Evolutionary conservation across 2,888 invertebrate species (phyloP).

Genomic region (Andrena dorsata): DNA sequence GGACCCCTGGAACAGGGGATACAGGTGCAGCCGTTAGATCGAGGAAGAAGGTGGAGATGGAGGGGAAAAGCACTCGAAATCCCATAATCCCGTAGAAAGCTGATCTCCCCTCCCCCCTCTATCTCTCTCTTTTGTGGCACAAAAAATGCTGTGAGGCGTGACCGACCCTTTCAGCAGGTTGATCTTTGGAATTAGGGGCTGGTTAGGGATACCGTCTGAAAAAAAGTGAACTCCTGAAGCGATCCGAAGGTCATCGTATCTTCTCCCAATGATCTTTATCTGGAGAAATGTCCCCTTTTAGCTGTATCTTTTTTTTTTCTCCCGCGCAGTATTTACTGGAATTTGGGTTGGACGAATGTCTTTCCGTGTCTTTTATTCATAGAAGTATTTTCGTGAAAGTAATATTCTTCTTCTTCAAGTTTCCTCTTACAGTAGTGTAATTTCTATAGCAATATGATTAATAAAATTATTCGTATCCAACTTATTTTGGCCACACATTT

Average conservation of each 20-base stretch:
- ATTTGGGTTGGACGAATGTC: no score
- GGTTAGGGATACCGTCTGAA: constrained; percentile 30
- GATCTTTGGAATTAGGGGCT: constrained; percentile 46
- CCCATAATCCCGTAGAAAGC: constrained; percentile 54
- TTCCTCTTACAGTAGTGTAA: no score
- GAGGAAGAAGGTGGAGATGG: neutral
- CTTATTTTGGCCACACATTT: no score
- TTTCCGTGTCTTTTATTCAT: no score
- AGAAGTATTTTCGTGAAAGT: no score
- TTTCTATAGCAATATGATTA: no score
- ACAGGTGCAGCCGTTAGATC: constrained; percentile 60
- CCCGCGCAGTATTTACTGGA: no score
- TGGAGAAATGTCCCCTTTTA: no score
- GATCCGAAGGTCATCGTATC: neutral
- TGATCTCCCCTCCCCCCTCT: neutral
- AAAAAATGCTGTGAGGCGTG: constrained; percentile 52
- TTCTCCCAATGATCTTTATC: neutral
- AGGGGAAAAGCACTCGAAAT: constrained; percentile 53
- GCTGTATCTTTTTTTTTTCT: no score
- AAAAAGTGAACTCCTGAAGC: neutral
- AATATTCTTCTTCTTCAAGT: no score
- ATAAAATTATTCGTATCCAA: no score
- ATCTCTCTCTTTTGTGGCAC: constrained; percentile 14
- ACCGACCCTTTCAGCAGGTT: constrained; percentile 56
- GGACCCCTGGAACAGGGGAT: constrained; percentile 31